Evolutionary conservation across 2,888 invertebrate species (phyloP), one percentile per base, ranked within the genome.

Genomic region (Erebia palarica): DNA sequence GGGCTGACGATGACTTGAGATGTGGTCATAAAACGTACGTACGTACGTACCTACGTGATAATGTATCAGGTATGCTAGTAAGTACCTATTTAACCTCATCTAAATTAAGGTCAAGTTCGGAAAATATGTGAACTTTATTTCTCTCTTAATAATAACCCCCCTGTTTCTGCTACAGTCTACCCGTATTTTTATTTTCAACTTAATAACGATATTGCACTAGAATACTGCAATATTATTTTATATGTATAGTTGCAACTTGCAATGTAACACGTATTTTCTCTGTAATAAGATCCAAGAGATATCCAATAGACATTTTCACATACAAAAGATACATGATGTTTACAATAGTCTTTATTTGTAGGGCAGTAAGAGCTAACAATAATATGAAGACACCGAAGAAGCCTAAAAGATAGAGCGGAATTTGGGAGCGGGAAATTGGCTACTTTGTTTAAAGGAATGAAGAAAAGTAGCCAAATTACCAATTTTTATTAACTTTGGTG

Each of bases 201-300:
- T 42, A 42, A 36, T 36, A 36, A 36, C n/a, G n/a, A n/a, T 42
- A 9, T 44, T 44, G 42, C 36, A 36, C 36, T 36, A 36, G 36
- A 36, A 36, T 36, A 36, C 60, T n/a, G 60, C 9, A 60, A 60
- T 44, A 60, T 58, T 58, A 13, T 60, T 60, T 42, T 42, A 9
- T 1, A 44, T 14, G 27, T 10, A 42, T 10, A 36, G 7, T 42
- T 60, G 60, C 5, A n/a, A 36, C 0, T 42, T 60, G 60, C 5
- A 60, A 60, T 60, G 8, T 60, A 60, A 60, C 13, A 8, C 60
- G 42, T 60, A 60, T 42, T n/a, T 2, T 16, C 42, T 16, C 44
- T 60, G 42, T 42, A 16, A 42, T 11, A 60, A 60, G 44, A 42
- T 44, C n/a, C 60, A 60, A 44, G 21, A 42, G 42, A 7, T 42